Conservation (phyloP, 2,888 invertebrate genomes). For the Drosophila tanythrix region DNA sequence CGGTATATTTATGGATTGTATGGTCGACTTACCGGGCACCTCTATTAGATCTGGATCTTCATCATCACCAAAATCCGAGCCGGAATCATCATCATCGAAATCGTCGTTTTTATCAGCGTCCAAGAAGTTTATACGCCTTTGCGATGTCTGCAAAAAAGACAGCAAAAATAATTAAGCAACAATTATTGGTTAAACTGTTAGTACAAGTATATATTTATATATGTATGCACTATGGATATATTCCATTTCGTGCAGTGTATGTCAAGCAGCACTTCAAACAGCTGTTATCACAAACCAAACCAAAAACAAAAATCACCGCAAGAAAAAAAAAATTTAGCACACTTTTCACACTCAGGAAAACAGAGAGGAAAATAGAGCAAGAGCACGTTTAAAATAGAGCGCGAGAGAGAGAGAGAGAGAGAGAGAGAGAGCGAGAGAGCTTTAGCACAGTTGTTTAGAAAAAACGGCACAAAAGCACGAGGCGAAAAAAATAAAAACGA, state of each 20-base stretch:
- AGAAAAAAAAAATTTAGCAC: conserved; percentile 61
- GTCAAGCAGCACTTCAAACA: conserved; percentile 7
- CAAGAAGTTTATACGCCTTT: conserved; percentile 72
- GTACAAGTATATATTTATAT: not conserved
- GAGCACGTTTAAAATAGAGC: conserved; percentile 2
- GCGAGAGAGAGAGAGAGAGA: not conserved
- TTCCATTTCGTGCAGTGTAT: conserved; percentile 10
- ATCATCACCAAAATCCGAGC: conserved; percentile 92
- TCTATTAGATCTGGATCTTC: conserved; percentile 96
- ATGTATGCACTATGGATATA: not conserved
- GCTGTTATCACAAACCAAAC: conserved; percentile 11
- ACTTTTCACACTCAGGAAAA: conserved; percentile 44
- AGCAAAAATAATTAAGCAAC: conserved; percentile 3
- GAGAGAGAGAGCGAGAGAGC: not conserved
- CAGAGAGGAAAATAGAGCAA: conserved; percentile 3
- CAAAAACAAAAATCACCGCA: not conserved
- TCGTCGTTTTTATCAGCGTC: conserved; percentile 85
- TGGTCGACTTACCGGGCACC: conserved; percentile 90
- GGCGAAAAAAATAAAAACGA: conserved; percentile 36
- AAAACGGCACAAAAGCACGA: conserved; percentile 76
- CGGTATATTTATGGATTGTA: not conserved
- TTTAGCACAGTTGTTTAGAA: conserved; percentile 63
- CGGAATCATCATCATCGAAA: conserved; percentile 87
- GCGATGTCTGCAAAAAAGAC: conserved; percentile 71
- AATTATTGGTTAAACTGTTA: not conserved